Evolutionary conservation across 2,797 vertebrate genomes (phyloP), one percentile per base, ranked within the genome.

Genomic region (Champsocephalus gunnari): DNA sequence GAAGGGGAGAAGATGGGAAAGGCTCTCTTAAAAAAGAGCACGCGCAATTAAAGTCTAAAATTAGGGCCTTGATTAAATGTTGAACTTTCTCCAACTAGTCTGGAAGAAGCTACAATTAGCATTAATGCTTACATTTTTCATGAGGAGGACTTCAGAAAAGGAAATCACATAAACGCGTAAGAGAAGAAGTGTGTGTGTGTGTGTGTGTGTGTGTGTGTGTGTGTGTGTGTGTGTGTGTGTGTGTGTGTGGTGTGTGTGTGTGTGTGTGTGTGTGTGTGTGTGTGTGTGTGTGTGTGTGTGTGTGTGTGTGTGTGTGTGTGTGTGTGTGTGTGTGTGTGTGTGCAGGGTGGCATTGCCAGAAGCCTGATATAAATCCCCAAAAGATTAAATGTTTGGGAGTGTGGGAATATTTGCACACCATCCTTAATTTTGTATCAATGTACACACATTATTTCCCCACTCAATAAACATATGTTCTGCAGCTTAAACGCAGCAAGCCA

Each of bases 61-160:
- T 93, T 95, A 95, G 94, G 78, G 19, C 57, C 83, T 84, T 95
- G 92, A 95, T 96, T 94, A 95, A 95, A 94, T 93, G 91, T 94
- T 94, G 89, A 95, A 94, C 83, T 90, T 90, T 91, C 83, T 84
- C 88, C 78, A 93, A 92, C 92, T 93, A 83, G 92, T 92, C 90
- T 83, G 73, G 80, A 85, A 75, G 78, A 81, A 86, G 75, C 82
- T 86, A 82, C 81, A 69, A 88, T 93, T 92, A 94, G 80, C 78
- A 71, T 73, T 85, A 81, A 89, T 72, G 67, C 81, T 79, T 80
- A 71, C 88, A 90, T 91, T 88, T 77, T 83, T 90, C 87, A 92
- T 77, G 73, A 89, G 79, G 60, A 73, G 77, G 71, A 53, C 48
- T 72, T 57, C 47, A 45, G 45, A 38, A 21, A 73, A 64, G 60